Evolutionary conservation across 2,797 vertebrate species (phyloP).

Genomic region (Carapus acus): DNA sequence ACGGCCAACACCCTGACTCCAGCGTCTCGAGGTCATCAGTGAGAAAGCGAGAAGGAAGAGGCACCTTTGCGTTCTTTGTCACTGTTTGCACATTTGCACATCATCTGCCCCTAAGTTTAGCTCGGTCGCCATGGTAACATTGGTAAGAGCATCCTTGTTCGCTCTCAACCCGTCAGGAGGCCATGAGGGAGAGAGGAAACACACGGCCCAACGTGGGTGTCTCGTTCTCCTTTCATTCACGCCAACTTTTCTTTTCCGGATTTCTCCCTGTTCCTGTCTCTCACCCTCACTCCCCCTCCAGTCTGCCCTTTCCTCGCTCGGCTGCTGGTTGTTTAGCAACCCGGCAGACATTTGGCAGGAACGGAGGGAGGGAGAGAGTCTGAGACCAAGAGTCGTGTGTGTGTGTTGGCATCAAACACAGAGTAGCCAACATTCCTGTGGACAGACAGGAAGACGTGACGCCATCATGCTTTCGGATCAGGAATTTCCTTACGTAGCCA

Average conservation of each 20-base stretch:
- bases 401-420: constrained; percentile 26
- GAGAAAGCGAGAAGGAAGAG: not conserved
- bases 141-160: not conserved
- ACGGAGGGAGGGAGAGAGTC: constrained; percentile 31
- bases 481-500: constrained; percentile 47
- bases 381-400: constrained; percentile 20
- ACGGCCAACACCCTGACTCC: constrained; percentile 16
- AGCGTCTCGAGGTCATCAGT: constrained; percentile 3
- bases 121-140: not conserved
- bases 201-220: not conserved
- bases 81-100: not conserved
- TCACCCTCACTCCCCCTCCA: too few species aligned
- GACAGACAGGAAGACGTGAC: constrained; percentile 56
- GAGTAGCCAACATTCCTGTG: constrained; percentile 51
- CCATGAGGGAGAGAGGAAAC: not conserved
- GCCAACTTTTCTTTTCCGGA: too few species aligned
- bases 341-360: constrained; percentile 43
- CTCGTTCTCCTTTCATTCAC: too few species aligned
- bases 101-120: constrained; percentile 5
- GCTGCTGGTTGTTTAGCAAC: constrained; percentile 43
- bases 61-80: not conserved
- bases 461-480: constrained; percentile 51
- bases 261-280: too few species aligned
- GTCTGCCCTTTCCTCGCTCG: constrained; percentile 3
- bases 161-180: not conserved